Base-by-base conservation (phyloP, 2,113 vertebrate genomes). In the Cyrtonyx montezumae region DNA sequence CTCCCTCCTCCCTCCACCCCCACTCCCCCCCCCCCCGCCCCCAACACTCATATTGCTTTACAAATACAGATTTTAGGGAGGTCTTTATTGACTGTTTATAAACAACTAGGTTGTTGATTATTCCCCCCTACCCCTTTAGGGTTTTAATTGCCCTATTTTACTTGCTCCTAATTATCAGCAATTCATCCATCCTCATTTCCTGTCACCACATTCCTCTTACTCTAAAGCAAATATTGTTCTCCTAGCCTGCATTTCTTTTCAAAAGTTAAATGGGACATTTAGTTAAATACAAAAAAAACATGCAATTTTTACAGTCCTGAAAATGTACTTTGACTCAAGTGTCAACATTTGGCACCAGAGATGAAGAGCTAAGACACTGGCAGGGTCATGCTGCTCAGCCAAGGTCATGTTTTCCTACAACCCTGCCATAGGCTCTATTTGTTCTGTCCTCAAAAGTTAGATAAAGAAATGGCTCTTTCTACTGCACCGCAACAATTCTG, bases 401-500 rank as follows among this genome's bases (percentile, higher is more conserved):
- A 95, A 95, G 87, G 93, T 74, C 59, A 78, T 96, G 84, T 96
- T 92, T 97, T 94, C 91, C 61, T 87, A 92, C 21, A 83, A 89
- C 65, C 69, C 77, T 91, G 74, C 92, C 86, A 96, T 73, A 86
- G 74, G 70, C 65, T 94, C 61, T 96, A 58, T 97, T 97, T 97
- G 94, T 91, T 96, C 84, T 95, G 84, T 93, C 88, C 90, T 90
- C 48, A 84, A 88, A 86, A 95, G 32, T 76, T 58, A 87, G 95
- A 96, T 97, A 95, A 95, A 88, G 87, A 66, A 89, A 90, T 13
- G 7, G 26, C 9, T 86, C 0, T 94, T 96, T 95, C 84, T 65
- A 77, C 71, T 75, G 88, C 43, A 73, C 30, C 79, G 88, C 76
- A 93, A 77, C 90, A 95, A 89, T 67, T 84, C 85, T 69, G 20